These are phyloP conservation scores for Chloropsis cyanopogon DNA, from an alignment of 2,113 vertebrate species.

Conservation along the genomic window DNA sequence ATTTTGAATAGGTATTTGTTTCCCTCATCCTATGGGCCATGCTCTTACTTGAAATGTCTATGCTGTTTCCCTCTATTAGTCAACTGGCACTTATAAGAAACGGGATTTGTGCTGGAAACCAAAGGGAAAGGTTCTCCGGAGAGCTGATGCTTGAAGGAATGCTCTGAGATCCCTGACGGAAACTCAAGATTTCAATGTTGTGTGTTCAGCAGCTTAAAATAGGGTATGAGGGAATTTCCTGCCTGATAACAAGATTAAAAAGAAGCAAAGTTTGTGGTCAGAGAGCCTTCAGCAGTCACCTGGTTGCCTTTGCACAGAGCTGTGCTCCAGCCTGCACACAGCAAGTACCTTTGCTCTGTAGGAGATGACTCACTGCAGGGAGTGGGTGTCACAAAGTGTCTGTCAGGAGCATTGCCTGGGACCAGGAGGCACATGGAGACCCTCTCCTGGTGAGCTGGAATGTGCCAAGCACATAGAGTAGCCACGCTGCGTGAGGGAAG, in stretches of 20 bases:
- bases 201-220: not conserved
- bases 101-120: not conserved
- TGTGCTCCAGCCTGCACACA: not conserved
- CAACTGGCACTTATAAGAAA: not conserved
- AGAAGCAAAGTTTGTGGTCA: not conserved
- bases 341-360: accelerated
- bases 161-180: not conserved
- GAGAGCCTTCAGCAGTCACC: not conserved
- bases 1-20: not conserved
- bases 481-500: not conserved
- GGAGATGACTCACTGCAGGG: not conserved
- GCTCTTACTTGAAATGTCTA: not conserved
- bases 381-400: not conserved
- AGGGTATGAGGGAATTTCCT: not conserved
- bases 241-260: not conserved
- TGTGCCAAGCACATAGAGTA: not conserved
- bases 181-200: not conserved
- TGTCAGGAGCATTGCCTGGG: not conserved
- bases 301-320: not conserved
- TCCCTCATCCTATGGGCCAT: not conserved
- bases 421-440: not conserved
- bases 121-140: not conserved
- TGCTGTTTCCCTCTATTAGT: not conserved
- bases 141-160: not conserved
- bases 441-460: not conserved